phyloP scores from a whole-genome alignment of 2,797 vertebrate species.

The Apodemus agrarius region DNA sequence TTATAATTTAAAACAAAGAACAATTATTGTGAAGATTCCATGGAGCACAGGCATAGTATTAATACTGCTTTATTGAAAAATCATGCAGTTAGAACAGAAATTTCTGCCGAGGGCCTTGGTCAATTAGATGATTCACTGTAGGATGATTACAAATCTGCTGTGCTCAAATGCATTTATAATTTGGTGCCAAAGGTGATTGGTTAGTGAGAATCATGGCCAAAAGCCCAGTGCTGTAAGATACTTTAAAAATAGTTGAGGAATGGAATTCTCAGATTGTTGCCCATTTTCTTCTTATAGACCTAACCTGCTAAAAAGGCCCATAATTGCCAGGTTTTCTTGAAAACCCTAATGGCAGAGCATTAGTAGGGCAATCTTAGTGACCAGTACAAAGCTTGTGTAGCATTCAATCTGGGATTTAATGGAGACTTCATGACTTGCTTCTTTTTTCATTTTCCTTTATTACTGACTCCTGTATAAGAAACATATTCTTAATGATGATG shows the following conservation, averaged over 20 bases:
- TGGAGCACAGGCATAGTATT: slow-evolving; percentile 7
- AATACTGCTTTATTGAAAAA: slow-evolving; percentile 37
- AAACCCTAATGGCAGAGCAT: slow-evolving; percentile 20
- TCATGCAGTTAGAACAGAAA: slow-evolving; percentile 12
- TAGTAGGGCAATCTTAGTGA: slow-evolving; percentile 28
- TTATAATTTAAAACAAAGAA: slow-evolving; percentile 26
- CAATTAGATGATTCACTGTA: background rate
- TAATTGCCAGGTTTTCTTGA: slow-evolving; percentile 41
- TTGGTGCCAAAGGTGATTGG: slow-evolving; percentile 14
- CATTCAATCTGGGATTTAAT: background rate
- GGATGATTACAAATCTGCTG: background rate
- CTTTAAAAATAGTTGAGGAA: slow-evolving; percentile 49
- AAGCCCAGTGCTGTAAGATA: slow-evolving; percentile 37
- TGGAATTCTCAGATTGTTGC: slow-evolving; percentile 40
- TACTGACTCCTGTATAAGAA: background rate
- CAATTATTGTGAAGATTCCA: slow-evolving; percentile 5
- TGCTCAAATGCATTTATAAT: slow-evolving; percentile 18
- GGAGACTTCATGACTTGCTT: background rate
- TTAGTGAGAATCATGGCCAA: slow-evolving; percentile 25
- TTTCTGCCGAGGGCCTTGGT: slow-evolving; percentile 12
- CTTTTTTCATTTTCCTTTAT: background rate
- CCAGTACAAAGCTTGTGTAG: slow-evolving; percentile 17
- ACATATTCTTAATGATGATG: background rate
- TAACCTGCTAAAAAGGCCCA: background rate
- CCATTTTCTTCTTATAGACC: slow-evolving; percentile 43